Evolutionary conservation across 2,113 vertebrate species (phyloP), one percentile per base, ranked within the genome.

Genomic region (Nibea coibor): DNA sequence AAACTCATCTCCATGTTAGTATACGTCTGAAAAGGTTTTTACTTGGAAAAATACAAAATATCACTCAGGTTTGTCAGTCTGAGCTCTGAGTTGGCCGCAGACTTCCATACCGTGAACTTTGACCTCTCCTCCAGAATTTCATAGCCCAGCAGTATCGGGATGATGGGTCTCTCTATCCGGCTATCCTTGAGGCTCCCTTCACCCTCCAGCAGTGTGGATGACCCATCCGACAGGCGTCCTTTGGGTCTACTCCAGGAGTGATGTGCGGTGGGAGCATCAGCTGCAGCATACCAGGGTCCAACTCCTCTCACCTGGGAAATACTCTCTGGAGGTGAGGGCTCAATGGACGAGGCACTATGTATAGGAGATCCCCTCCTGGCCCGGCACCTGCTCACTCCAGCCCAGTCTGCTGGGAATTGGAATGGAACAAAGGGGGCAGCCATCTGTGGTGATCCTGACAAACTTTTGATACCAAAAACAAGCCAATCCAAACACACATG

Each of bases 101-200:
- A 39, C 35, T 39, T 66, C 89, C 96, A 94, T 94, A 98, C 97
- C 24, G 96, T 98, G 84, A 97, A 98, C 93, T 97, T 97, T 45
- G 96, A 94, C 78, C 96, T 95, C 87, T 97, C 96, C 81, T 97
- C 96, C 95, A 97, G 97, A 88, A 97, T 96, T 72, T 98, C 96
- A 66, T 97, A 96, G 50, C 96, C 96, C 53, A 97, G 78, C 74
- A 99, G 95, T 19, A 94, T 96, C 19, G 94, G 95, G 0, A 95
- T 95, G 66, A 95, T 84, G 0, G 96, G 94, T 72, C 95, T 93
- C 57, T 96, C 95, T 69, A 96, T 93, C 95, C 92, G 95, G 78
- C 66, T 93, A 0, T 81, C 64, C 26, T 59, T 20, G 1, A 26
- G 8, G 24, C 20, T 50, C 22, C 59, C 56, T 12, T 96, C 96